Evolutionary conservation across 2,797 vertebrate species (phyloP).

Genomic region (Cuniculus paca): DNA sequence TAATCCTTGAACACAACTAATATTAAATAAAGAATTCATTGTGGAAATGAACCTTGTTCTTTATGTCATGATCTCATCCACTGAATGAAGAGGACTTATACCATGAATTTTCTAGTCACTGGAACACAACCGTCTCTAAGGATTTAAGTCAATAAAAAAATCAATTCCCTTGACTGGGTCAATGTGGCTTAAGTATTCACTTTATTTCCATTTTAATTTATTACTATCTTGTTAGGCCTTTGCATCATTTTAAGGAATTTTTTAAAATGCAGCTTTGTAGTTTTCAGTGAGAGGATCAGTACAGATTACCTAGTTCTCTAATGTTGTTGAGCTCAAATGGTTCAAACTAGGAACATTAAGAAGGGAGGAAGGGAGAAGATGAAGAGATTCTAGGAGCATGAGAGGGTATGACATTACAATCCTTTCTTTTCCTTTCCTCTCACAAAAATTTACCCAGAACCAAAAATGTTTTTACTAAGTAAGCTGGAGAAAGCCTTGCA

Average conservation of each 20-base stretch:
- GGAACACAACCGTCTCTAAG: not conserved
- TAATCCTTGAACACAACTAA: slow-evolving; percentile 12
- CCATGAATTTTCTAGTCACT: not conserved
- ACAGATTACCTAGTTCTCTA: not conserved
- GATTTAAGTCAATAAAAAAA: slow-evolving; percentile 5
- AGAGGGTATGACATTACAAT: not conserved
- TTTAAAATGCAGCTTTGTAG: not conserved
- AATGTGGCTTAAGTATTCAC: not conserved
- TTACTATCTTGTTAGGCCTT: not conserved
- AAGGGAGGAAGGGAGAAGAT: not conserved
- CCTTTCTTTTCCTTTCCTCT: not conserved
- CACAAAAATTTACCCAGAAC: not conserved
- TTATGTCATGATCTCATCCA: not conserved
- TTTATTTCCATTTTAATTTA: not conserved
- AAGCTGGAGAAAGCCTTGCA: not conserved
- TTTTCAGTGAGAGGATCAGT: slow-evolving; percentile 6
- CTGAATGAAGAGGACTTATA: slow-evolving; percentile 13
- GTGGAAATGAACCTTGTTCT: slow-evolving; percentile 20
- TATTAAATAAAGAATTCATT: slow-evolving; percentile 28
- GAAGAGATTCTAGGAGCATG: not conserved
- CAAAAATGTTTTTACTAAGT: not conserved
- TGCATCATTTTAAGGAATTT: slow-evolving; percentile 9
- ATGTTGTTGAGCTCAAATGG: not conserved
- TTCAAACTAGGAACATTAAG: not conserved
- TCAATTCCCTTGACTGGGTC: not conserved